Conservation (phyloP, 1,140 invertebrate species). For the Leptinotarsa texana region DNA sequence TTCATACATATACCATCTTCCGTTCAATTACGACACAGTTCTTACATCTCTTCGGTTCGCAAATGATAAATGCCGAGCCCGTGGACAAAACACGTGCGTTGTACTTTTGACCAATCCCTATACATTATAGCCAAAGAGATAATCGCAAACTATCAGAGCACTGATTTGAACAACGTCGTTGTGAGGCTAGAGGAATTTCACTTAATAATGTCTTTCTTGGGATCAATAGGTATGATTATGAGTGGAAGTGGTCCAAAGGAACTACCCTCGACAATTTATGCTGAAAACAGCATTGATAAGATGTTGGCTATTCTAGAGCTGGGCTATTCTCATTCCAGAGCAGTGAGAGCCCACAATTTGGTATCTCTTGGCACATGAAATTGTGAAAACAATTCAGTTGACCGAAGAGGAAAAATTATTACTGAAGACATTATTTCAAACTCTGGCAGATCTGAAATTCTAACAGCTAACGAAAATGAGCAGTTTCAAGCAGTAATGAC, state of each 20-base stretch:
- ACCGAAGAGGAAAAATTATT: not conserved
- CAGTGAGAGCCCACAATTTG: constrained; percentile 52
- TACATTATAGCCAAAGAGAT: constrained; percentile 49
- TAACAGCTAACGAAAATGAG: not conserved
- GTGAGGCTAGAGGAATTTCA: constrained; percentile 50
- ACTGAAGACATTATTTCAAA: not conserved
- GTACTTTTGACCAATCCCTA: constrained; percentile 52
- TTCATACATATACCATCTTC: constrained; percentile 21
- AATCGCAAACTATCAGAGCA: constrained; percentile 11
- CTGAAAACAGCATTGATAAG: constrained; percentile 48
- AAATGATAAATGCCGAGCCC: constrained; percentile 21
- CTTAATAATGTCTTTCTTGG: constrained; percentile 55
- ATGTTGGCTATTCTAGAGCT: constrained; percentile 42
- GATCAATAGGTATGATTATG: constrained; percentile 54
- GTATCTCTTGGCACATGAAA: constrained; percentile 42
- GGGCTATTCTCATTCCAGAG: constrained; percentile 54
- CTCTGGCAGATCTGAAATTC: not conserved
- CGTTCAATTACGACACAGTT: not conserved
- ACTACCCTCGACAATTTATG: constrained; percentile 46
- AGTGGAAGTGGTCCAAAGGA: constrained; percentile 53
- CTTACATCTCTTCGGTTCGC: constrained; percentile 19
- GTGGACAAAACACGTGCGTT: constrained; percentile 41
- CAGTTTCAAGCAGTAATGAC: not conserved
- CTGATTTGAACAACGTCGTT: constrained; percentile 34
- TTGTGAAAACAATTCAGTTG: constrained; percentile 47